Evolutionary conservation across 1,140 invertebrate genomes (phyloP).

Genomic region (Tetramorium parvispinum): DNA sequence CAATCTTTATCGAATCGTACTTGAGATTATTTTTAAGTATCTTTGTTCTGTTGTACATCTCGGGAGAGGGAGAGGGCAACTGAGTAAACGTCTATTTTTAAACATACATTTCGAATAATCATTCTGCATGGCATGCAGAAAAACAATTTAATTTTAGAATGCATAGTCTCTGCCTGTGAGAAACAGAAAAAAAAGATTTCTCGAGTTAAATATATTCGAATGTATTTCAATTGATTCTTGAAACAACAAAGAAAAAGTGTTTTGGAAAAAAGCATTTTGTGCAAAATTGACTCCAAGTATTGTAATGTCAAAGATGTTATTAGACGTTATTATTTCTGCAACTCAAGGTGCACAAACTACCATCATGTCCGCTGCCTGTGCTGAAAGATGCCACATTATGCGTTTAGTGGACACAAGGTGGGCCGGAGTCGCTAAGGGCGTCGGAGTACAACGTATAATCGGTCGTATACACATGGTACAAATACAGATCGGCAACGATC

Average conservation of each 20-base stretch:
- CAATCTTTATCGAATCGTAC: neutral
- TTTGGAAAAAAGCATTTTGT: neutral
- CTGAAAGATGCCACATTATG: slow-evolving; percentile 98
- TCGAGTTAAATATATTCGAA: neutral
- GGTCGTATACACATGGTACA: slow-evolving; percentile 98
- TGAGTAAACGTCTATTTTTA: slow-evolving; percentile 68
- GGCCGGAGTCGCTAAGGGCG: slow-evolving; percentile 97
- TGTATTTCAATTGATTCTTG: slow-evolving; percentile 16
- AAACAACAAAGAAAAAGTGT: neutral
- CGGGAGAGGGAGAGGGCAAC: neutral
- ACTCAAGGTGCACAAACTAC: slow-evolving; percentile 94
- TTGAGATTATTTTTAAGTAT: slow-evolving; percentile 65
- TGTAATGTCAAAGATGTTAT: neutral
- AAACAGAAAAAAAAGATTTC: neutral
- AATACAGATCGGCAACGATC: slow-evolving; percentile 97
- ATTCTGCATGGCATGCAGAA: slow-evolving; percentile 38
- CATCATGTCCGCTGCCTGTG: slow-evolving; percentile 96
- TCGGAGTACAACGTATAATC: slow-evolving; percentile 98
- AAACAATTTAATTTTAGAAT: slow-evolving; percentile 66
- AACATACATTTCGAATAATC: slow-evolving; percentile 50
- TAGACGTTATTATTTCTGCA: slow-evolving; percentile 4
- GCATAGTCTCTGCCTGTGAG: neutral
- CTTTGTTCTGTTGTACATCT: slow-evolving; percentile 31
- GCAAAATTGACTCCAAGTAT: neutral
- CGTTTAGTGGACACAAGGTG: slow-evolving; percentile 97